Percentiles rank a stretch among this genome's conserved stretches.
These are phyloP conservation scores for Gymnorhina tibicen DNA, from an alignment of 2,113 vertebrate genomes.

Conservation along the genomic window DNA sequence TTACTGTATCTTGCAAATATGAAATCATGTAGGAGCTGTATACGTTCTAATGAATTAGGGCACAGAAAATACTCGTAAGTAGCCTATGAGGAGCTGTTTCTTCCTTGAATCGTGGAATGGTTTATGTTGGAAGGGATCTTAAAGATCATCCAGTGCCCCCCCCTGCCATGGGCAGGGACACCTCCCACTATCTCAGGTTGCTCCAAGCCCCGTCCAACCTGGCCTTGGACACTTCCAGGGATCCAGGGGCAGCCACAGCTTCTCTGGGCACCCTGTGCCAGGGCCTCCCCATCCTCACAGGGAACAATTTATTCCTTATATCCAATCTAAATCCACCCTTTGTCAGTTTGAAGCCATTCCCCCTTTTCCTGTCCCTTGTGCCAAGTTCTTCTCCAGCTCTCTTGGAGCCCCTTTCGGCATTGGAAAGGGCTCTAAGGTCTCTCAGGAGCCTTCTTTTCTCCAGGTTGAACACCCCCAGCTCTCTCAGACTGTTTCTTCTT, in stretches of 20 bases:
- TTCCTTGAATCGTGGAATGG: not conserved
- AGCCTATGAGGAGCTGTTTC: not conserved
- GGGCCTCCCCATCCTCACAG: fast-evolving
- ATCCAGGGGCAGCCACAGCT: not conserved
- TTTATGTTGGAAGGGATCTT: not conserved
- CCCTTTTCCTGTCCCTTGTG: not conserved
- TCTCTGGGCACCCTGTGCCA: not conserved
- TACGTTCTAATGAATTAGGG: not conserved
- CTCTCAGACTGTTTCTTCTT: not conserved
- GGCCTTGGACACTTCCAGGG: not conserved
- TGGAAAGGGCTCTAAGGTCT: not conserved
- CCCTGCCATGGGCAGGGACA: not conserved
- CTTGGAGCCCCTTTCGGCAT: not conserved
- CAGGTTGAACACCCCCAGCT: fast-evolving
- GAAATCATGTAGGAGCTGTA: not conserved
- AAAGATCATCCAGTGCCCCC: fast-evolving
- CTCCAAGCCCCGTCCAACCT: fast-evolving
- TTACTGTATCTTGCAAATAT: not conserved
- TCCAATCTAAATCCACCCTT: not conserved
- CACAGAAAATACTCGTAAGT: not conserved
- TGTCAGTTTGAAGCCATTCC: not conserved
- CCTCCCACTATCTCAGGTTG: fast-evolving
- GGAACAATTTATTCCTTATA: not conserved
- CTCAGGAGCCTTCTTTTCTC: not conserved
- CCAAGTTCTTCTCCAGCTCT: not conserved